phyloP scores from a whole-genome alignment of 2,113 vertebrate species.

The Archilochus colubris region DNA sequence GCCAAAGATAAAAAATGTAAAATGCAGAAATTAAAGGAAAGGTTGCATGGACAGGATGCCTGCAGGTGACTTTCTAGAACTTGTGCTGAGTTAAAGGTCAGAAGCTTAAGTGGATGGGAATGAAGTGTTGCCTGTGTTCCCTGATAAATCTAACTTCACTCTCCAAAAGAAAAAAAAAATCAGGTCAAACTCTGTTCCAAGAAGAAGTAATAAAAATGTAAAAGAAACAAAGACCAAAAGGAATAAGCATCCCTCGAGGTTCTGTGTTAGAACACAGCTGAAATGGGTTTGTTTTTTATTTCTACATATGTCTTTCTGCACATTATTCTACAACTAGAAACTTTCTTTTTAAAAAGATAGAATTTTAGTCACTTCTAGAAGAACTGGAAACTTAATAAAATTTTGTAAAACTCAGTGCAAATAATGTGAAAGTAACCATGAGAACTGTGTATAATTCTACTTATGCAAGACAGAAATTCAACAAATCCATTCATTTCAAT shows the following conservation, averaged over 20 bases:
- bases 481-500: background rate
- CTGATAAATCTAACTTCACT: background rate
- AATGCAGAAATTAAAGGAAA: conserved; percentile 20
- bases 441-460: background rate
- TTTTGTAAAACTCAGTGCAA: background rate
- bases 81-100: background rate
- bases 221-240: background rate
- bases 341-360: background rate
- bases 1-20: conserved; percentile 16
- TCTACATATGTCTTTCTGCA: background rate
- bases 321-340: background rate
- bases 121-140: background rate
- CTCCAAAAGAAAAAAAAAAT: background rate
- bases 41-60: background rate
- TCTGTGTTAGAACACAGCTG: background rate
- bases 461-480: background rate
- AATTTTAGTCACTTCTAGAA: background rate
- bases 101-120: background rate
- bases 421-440: background rate
- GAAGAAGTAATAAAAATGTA: background rate
- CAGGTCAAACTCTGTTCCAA: background rate
- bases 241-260: background rate
- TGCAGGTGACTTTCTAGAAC: background rate
- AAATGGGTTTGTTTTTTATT: background rate
- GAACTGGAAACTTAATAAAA: background rate